A percentile compares a stretch with the other conserved stretches of the same genome.
phyloP scores from a whole-genome alignment of 2,888 invertebrate species.

The Andrena dorsata region DNA sequence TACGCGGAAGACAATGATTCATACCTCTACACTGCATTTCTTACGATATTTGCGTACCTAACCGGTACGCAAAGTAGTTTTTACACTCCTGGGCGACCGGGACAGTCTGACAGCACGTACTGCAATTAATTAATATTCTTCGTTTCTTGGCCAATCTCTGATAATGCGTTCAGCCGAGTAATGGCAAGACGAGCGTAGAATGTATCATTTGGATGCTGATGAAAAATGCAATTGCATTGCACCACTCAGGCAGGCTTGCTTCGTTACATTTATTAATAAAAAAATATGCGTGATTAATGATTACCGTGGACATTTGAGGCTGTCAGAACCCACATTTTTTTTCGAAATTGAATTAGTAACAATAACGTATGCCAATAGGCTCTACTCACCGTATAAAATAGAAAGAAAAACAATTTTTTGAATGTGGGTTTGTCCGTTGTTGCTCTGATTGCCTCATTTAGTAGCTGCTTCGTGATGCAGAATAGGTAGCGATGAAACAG shows the following conservation, averaged over 20 bases:
- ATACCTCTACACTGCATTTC: not conserved
- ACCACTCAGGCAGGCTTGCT: not conserved
- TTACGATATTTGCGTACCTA: conserved; percentile 2
- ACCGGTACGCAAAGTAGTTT: not conserved
- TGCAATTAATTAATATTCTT: not conserved
- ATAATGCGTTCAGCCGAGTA: too few species aligned
- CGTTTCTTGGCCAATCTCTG: not conserved
- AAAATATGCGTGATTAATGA: not conserved
- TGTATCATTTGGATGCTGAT: not conserved
- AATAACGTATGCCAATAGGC: too few species aligned
- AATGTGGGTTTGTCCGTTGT: too few species aligned
- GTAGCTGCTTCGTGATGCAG: conserved; percentile 10
- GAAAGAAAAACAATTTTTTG: too few species aligned
- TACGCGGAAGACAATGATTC: conserved; percentile 22
- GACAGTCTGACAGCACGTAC: too few species aligned
- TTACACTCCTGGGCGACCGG: not conserved
- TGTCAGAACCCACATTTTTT: too few species aligned
- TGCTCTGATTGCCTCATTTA: too few species aligned
- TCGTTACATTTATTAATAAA: conserved; percentile 1
- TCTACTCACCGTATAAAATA: too few species aligned
- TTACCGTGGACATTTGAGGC: not conserved
- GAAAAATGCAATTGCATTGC: conserved; percentile 14
- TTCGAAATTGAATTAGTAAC: too few species aligned
- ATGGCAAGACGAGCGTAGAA: not conserved
- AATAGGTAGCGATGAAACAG: not conserved